Evolutionary conservation across 2,113 vertebrate species (phyloP).

Genomic region (Geococcyx californianus): DNA sequence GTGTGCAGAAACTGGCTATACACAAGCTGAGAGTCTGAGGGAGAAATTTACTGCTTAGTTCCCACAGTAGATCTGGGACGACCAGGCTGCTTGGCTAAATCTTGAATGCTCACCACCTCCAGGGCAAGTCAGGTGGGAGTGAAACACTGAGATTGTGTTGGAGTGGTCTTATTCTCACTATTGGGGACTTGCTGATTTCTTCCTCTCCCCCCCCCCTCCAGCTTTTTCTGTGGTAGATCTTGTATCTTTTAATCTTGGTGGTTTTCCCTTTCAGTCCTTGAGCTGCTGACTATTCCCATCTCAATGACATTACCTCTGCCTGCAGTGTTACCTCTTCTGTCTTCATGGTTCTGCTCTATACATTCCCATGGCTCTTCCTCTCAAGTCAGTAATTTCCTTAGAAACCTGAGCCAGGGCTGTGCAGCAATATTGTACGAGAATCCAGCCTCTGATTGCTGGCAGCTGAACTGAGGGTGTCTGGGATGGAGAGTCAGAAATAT

Average conservation of each 20-base stretch:
- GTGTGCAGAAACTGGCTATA: neutral
- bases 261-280: neutral
- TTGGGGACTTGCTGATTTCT: neutral
- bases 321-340: neutral
- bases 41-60: neutral
- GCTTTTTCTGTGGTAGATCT: neutral
- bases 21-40: neutral
- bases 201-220: no score
- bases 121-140: neutral
- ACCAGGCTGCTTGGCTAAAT: neutral
- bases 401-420: neutral
- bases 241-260: neutral
- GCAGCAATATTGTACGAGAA: neutral
- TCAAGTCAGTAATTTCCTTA: neutral
- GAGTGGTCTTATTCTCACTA: neutral
- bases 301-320: neutral
- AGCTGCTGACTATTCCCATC: neutral
- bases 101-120: fast-evolving
- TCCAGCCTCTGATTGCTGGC: fast-evolving
- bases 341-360: neutral
- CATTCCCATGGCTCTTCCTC: neutral
- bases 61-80: neutral
- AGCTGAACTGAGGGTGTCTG: neutral
- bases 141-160: neutral
- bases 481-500: neutral